Base-by-base conservation (phyloP, 2,113 vertebrate species). In the Electrona antarctica region DNA sequence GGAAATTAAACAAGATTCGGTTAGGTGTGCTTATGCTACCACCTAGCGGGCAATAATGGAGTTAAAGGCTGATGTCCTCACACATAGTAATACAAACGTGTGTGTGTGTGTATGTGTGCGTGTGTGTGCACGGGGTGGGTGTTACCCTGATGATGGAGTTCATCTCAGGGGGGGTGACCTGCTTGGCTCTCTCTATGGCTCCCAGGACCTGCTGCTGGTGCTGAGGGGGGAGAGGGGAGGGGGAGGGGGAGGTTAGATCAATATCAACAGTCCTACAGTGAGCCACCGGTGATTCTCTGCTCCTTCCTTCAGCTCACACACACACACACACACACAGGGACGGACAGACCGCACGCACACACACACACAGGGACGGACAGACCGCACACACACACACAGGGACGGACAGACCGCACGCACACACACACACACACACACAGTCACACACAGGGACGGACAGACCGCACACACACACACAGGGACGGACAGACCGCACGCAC, bases 151-250 rank as follows among this genome's bases (percentile, higher is more conserved):
- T 99, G 92, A 99, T 99, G 90, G 98, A 98, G 93, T 99, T 99
- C 92, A 99, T 96, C 87, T 99, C 97, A 0, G 97, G 97, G 0
- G 97, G 97, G 0, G 97, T 99, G 78, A 99, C 98, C 92, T 99
- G 97, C 91, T 99, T 99, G 69, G 98, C 97, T 73, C 98, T 87
- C 83, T 99, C 98, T 0, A 99, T 99, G 78, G 97, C 97, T 64
- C 96, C 97, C 84, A 99, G 89, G 82, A 99, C 98, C 90, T 99
- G 97, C 92, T 99, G 98, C 92, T 99, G 98, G 93, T 99, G 98
- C 97, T 99, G 82, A 55, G 80, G 60, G 66, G 1, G 9, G 56
- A n/a, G n/a, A n/a, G n/a, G n/a, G n/a, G n/a, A 15, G 56, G 45
- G 60, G 11, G 47, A 29, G 11, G 46, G 60, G 81, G 75, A 83